Evolutionary conservation across 2,797 vertebrate species (phyloP).

Genomic region (Otolemur crassicaudatus): DNA sequence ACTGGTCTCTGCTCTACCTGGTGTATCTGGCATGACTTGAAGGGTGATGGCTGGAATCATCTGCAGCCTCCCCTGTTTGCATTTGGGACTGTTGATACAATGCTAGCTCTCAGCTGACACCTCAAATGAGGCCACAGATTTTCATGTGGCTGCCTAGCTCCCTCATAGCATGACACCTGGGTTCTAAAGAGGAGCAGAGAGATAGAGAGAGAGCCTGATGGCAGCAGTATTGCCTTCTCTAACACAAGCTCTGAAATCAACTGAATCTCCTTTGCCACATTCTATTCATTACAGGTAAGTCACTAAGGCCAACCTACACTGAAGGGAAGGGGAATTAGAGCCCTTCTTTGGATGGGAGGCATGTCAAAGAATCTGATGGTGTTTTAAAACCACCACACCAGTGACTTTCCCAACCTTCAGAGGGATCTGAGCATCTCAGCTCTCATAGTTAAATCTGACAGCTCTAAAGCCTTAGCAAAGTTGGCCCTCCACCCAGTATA

Average conservation of each 20-base stretch:
- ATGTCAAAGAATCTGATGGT: conserved; percentile 29
- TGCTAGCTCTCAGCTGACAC: not conserved
- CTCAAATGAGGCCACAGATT: not conserved
- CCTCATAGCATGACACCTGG: not conserved
- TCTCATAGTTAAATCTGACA: not conserved
- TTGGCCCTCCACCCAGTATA: not conserved
- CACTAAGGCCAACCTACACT: not conserved
- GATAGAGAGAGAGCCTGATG: not conserved
- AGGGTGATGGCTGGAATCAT: too few species aligned
- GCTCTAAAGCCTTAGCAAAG: not conserved
- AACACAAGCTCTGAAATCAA: not conserved
- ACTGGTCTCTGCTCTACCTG: not conserved
- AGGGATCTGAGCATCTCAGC: not conserved
- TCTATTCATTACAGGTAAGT: not conserved
- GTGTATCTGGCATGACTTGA: not conserved
- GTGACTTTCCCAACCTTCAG: not conserved
- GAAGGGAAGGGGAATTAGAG: not conserved
- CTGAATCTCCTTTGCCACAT: not conserved
- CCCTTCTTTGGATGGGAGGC: not conserved
- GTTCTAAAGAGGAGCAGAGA: not conserved
- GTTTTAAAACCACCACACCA: not conserved
- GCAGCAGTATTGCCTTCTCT: not conserved
- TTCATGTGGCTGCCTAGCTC: not conserved
- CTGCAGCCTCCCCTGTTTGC: not conserved
- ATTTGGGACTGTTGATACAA: not conserved